These are phyloP conservation scores for Allygus modestus DNA, from an alignment of 2,888 invertebrate species.

Conservation along the genomic window DNA sequence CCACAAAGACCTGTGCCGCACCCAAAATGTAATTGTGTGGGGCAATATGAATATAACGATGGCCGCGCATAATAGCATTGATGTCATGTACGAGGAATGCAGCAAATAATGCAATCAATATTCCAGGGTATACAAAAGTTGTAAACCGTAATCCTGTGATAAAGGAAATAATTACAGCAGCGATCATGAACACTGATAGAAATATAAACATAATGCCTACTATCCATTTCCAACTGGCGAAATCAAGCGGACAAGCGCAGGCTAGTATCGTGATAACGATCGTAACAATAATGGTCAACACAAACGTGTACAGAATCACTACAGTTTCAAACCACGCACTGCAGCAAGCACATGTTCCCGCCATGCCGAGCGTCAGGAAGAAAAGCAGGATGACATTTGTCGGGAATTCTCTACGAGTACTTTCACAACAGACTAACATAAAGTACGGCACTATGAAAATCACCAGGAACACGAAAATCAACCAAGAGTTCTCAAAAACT, in stretches of 20 bases:
- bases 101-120: not conserved
- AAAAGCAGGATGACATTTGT: conserved; percentile 39
- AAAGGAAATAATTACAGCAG: not conserved
- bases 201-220: not conserved
- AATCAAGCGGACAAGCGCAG: not conserved
- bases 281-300: conserved; percentile 36
- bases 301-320: conserved; percentile 37
- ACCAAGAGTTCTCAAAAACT: not conserved
- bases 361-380: conserved; percentile 35
- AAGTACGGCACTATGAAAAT: conserved; percentile 50
- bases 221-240: not conserved
- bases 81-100: conserved; percentile 9
- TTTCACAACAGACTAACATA: conserved; percentile 49
- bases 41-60: not conserved
- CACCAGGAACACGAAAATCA: not conserved
- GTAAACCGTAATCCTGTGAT: not conserved
- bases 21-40: not conserved
- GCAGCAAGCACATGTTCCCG: not conserved
- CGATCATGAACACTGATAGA: not conserved
- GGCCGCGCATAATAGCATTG: not conserved
- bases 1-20: not conserved
- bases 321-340: conserved; percentile 22
- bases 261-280: conserved; percentile 7
- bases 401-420: conserved; percentile 34
- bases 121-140: not conserved